Evolutionary conservation across 1,140 invertebrate genomes (phyloP).

Genomic region (Zaprionus inermis): DNA sequence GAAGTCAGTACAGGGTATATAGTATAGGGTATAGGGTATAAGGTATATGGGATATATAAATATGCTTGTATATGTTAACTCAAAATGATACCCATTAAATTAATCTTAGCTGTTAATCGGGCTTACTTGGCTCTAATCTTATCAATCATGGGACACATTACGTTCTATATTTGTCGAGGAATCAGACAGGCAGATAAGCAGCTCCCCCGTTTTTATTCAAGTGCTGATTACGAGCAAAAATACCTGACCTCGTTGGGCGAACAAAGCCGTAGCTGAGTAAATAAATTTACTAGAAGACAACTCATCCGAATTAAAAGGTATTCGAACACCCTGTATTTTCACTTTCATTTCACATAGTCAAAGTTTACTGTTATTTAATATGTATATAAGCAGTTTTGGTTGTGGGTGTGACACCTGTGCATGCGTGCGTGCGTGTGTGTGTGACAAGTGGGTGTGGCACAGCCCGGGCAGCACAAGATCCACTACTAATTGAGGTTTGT

Average conservation of each 20-base stretch:
- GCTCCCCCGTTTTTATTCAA: neutral
- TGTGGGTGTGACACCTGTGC: slow-evolving; percentile 69
- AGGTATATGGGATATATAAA: neutral
- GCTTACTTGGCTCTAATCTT: neutral
- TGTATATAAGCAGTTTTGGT: slow-evolving; percentile 1
- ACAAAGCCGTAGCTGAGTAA: too few species aligned
- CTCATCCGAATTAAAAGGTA: neutral
- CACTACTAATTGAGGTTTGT: slow-evolving; percentile 66
- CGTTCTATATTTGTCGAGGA: slow-evolving; percentile 4
- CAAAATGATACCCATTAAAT: slow-evolving; percentile 2
- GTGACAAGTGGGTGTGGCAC: slow-evolving; percentile 70
- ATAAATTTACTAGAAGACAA: neutral
- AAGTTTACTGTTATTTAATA: slow-evolving; percentile 10
- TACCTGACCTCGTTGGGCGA: neutral
- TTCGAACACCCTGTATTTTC: slow-evolving; percentile 1
- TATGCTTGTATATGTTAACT: neutral
- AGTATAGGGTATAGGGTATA: neutral
- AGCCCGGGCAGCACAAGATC: slow-evolving; percentile 62
- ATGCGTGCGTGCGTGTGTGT: slow-evolving; percentile 56
- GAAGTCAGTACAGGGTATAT: neutral
- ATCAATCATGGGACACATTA: slow-evolving; percentile 5
- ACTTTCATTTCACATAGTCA: slow-evolving; percentile 5
- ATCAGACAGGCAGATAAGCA: neutral
- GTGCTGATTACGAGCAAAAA: neutral
- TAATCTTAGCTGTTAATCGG: neutral